Evolutionary conservation across 2,888 invertebrate genomes (phyloP).

Genomic region (Ophion costatus): DNA sequence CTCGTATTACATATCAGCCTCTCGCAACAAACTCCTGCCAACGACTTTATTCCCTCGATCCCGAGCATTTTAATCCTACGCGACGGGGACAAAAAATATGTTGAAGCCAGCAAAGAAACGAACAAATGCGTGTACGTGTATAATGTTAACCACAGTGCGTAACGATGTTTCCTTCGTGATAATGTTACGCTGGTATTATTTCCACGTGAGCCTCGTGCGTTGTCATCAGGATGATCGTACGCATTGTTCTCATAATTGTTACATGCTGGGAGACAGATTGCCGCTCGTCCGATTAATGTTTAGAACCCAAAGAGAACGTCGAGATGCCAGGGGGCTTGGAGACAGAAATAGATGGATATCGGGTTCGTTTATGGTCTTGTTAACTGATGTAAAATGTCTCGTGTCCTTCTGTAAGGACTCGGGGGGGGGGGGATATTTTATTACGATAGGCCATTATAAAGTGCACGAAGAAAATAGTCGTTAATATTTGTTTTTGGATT

Average conservation of each 20-base stretch:
- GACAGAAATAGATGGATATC: conserved; percentile 9
- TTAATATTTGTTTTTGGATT: too few species aligned
- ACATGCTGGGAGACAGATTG: conserved; percentile 33
- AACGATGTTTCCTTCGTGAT: not conserved
- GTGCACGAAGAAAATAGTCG: too few species aligned
- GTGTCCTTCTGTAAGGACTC: not conserved
- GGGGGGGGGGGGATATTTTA: too few species aligned
- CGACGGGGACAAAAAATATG: not conserved
- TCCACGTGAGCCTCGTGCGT: conserved; percentile 5
- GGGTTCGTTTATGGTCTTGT: conserved; percentile 42
- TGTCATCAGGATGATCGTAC: conserved; percentile 42
- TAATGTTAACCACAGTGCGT: conserved; percentile 16
- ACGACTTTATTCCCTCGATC: conserved; percentile 32
- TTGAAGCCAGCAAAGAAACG: not conserved
- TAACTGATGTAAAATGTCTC: conserved; percentile 11
- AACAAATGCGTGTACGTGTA: not conserved
- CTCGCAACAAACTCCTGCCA: conserved; percentile 37
- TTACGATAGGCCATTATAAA: too few species aligned
- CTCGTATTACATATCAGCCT: conserved; percentile 20
- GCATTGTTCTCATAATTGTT: conserved; percentile 50
- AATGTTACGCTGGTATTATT: not conserved
- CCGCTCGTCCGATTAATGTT: conserved; percentile 35
- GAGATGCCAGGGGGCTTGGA: not conserved
- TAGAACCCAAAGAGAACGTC: conserved; percentile 21
- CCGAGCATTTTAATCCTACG: conserved; percentile 24